Percentiles rank a stretch among this genome's conserved stretches.
Conservation (phyloP, 2,888 invertebrate genomes). For the Eulithis prunata region DNA sequence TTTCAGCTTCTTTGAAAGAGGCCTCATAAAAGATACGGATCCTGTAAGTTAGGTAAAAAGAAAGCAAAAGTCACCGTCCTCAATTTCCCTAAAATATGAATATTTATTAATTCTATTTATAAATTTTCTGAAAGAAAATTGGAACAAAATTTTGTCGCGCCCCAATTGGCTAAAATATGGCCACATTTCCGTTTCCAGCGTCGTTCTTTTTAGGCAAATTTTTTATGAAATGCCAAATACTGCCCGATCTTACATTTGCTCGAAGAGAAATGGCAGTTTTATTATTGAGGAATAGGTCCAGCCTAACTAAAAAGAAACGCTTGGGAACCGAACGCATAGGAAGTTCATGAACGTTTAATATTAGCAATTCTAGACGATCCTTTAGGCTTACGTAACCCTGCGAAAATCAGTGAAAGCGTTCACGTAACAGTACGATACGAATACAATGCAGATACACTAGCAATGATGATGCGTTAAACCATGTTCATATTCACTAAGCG, state of each 20-base stretch:
- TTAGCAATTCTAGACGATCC: constrained; percentile 20
- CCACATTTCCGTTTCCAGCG: constrained; percentile 26
- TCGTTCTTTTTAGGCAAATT: constrained; percentile 25
- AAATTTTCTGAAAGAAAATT: constrained; percentile 16
- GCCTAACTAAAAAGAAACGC: constrained; percentile 9
- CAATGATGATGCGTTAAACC: constrained; percentile 9
- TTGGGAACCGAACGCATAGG: background rate
- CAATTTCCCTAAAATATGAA: constrained; percentile 23
- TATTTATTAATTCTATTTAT: no score
- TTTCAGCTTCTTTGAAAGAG: constrained; percentile 3
- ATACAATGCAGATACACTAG: constrained; percentile 26
- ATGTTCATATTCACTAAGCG: background rate
- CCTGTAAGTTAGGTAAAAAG: no score
- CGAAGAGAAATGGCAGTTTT: constrained; percentile 4
- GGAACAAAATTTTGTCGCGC: constrained; percentile 23
- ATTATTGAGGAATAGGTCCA: constrained; percentile 12
- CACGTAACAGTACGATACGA: constrained; percentile 25
- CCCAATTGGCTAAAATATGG: constrained; percentile 28
- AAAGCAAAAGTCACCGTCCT: constrained; percentile 16
- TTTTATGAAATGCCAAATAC: constrained; percentile 26
- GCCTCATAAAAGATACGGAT: background rate
- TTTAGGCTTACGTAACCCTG: constrained; percentile 32
- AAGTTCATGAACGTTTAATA: background rate
- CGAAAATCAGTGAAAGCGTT: constrained; percentile 33
- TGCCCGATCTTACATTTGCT: constrained; percentile 14